These are phyloP conservation scores for Platycheirus albimanus DNA, from an alignment of 2,888 invertebrate genomes.

Conservation along the genomic window DNA sequence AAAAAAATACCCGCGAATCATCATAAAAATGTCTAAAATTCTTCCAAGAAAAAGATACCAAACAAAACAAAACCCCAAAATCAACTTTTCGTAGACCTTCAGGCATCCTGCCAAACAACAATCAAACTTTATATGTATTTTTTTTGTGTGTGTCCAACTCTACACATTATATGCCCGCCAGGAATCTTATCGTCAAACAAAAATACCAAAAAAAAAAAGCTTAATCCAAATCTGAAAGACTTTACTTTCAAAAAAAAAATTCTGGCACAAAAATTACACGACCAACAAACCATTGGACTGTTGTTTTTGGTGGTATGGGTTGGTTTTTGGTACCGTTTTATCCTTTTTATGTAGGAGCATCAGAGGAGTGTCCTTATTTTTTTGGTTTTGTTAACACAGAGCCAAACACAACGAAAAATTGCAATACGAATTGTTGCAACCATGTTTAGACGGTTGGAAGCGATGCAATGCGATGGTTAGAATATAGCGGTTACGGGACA, in stretches of 20 bases:
- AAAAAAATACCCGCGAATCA: conserved; percentile 27
- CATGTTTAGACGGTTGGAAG: conserved; percentile 28
- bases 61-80: conserved; percentile 13
- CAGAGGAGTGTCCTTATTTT: conserved; percentile 51
- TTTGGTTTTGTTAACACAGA: conserved; percentile 68
- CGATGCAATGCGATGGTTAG: conserved; percentile 22
- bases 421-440: conserved; percentile 63
- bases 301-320: neutral
- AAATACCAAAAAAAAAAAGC: conserved; percentile 45
- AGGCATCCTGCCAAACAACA: conserved; percentile 71
- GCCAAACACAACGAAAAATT: conserved; percentile 68
- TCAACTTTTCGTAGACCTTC: conserved; percentile 49
- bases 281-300: conserved; percentile 21
- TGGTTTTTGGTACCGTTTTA: neutral
- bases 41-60: neutral
- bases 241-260: conserved; percentile 47
- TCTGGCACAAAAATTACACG: conserved; percentile 45
- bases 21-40: conserved; percentile 32
- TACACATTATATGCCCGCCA: conserved; percentile 42
- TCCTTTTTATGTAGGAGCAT: neutral
- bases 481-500: conserved; percentile 61
- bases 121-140: conserved; percentile 44
- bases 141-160: conserved; percentile 17
- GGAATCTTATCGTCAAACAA: conserved; percentile 67
- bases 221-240: conserved; percentile 66